Conservation (phyloP, 2,888 invertebrate genomes). For the Nemotelus pantherinus region DNA sequence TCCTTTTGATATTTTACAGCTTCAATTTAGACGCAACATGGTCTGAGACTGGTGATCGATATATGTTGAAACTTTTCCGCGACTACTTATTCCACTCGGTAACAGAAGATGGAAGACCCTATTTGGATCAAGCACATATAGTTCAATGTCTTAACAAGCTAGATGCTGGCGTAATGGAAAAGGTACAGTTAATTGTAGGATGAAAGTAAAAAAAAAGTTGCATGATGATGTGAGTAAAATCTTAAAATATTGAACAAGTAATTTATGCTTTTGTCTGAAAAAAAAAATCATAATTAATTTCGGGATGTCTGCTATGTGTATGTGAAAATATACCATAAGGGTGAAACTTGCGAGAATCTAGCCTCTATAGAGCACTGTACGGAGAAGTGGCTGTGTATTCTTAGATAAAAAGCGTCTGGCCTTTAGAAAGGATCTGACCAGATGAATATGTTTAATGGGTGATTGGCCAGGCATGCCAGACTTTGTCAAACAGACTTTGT, state of each 20-base stretch:
- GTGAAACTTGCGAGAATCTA: no score
- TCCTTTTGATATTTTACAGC: conserved; percentile 65
- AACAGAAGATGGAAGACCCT: conserved; percentile 90
- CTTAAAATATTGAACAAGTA: background rate
- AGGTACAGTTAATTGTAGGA: conserved; percentile 67
- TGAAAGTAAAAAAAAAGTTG: conserved; percentile 21
- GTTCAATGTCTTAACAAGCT: conserved; percentile 93
- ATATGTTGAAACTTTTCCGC: conserved; percentile 96
- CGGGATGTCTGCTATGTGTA: no score
- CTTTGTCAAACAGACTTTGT: no score
- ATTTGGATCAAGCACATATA: conserved; percentile 96
- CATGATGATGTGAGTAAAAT: conserved; percentile 34
- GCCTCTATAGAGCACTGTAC: no score
- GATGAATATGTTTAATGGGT: no score
- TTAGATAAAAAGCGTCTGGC: no score
- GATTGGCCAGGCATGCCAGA: no score
- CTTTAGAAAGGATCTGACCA: no score
- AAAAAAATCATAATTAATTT: background rate
- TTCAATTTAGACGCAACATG: conserved; percentile 92
- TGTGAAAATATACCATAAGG: no score
- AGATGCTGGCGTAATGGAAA: conserved; percentile 82
- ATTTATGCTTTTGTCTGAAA: conserved; percentile 10
- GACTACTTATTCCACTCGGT: conserved; percentile 98
- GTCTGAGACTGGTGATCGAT: conserved; percentile 98
- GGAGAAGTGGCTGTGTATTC: no score